These are phyloP conservation scores for Cantharis rustica DNA, from an alignment of 2,888 invertebrate species.

Conservation along the genomic window DNA sequence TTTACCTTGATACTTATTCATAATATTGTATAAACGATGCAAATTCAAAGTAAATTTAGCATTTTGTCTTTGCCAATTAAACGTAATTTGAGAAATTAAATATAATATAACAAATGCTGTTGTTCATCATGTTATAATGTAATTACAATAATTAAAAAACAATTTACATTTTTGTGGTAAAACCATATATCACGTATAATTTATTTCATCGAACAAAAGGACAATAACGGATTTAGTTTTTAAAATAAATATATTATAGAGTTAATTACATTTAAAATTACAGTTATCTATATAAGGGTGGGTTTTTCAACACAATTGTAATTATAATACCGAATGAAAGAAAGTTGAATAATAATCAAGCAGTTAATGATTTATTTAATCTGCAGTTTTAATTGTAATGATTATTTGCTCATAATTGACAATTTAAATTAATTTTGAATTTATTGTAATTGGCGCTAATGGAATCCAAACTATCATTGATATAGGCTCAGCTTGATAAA, in stretches of 20 bases:
- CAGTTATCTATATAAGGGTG: not conserved
- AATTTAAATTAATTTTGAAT: not conserved
- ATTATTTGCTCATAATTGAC: not conserved
- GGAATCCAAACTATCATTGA: not conserved
- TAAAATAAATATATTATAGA: not conserved
- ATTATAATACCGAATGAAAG: not conserved
- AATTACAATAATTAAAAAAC: not conserved
- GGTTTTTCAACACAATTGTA: not conserved
- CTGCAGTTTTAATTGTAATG: not conserved
- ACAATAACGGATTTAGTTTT: not conserved
- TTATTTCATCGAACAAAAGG: not conserved
- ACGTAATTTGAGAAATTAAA: not conserved
- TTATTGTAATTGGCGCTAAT: not conserved
- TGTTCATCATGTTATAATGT: not conserved
- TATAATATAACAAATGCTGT: not conserved
- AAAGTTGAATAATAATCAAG: not conserved
- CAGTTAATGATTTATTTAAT: not conserved
- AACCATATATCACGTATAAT: not conserved
- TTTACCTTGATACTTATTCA: not conserved
- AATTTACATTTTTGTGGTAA: not conserved
- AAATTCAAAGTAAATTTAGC: not conserved
- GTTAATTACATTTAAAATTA: not conserved
- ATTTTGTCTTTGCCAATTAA: not conserved
- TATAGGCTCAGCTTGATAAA: not conserved
- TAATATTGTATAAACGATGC: not conserved